A percentile compares a stretch with the other conserved stretches of the same genome.
phyloP scores from a whole-genome alignment of 2,888 invertebrate species.

The Hetaerina titia region DNA sequence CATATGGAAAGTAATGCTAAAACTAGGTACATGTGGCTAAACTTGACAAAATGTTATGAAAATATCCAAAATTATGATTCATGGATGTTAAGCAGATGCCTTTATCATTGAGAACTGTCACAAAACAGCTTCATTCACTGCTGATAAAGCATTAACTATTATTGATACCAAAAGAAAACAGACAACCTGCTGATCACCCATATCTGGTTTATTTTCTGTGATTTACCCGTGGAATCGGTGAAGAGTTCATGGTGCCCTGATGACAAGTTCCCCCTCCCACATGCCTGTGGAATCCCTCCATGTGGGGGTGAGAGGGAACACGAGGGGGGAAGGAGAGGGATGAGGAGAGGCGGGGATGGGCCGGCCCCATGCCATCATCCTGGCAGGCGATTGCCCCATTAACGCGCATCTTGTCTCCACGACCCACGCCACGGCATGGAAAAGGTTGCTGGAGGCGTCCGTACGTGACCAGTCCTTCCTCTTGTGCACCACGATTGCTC shows the following conservation, averaged over 20 bases:
- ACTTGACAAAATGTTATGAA: neutral
- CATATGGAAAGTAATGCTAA: neutral
- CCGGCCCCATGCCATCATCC: constrained; percentile 30
- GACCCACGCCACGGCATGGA: constrained; percentile 36
- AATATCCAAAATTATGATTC: neutral
- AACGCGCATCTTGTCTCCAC: constrained; percentile 47
- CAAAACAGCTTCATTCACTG: neutral
- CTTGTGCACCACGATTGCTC: constrained; percentile 38
- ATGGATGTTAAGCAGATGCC: neutral
- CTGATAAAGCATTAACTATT: too few species aligned
- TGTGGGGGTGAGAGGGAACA: constrained; percentile 22
- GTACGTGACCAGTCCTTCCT: constrained; percentile 30
- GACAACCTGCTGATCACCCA: neutral
- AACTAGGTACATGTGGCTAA: neutral
- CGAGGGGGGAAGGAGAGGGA: constrained; percentile 30
- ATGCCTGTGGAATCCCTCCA: constrained; percentile 44
- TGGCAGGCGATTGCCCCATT: constrained; percentile 25
- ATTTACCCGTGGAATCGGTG: constrained; percentile 42
- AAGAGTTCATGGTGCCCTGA: neutral
- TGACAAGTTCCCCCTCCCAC: constrained; percentile 21
- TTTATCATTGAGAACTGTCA: neutral
- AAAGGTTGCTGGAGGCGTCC: constrained; percentile 32
- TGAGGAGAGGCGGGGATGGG: neutral
- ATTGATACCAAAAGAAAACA: neutral
- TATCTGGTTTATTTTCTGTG: neutral